Evolutionary conservation across 2,797 vertebrate genomes (phyloP).

Genomic region (Eutrigla gurnardus): DNA sequence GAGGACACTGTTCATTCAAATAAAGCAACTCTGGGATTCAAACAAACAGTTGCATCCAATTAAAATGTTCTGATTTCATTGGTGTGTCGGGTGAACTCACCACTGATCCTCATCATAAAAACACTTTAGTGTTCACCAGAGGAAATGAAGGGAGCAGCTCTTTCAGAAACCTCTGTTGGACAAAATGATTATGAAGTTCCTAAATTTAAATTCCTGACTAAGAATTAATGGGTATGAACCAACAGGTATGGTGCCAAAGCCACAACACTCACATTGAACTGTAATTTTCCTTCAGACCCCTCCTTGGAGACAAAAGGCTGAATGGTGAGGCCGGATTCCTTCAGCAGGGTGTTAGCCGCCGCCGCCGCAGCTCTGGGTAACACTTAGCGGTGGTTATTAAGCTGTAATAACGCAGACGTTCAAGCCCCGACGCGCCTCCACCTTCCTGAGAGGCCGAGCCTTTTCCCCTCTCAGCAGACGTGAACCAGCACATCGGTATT

Average conservation of each 20-base stretch:
- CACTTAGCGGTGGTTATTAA: slow-evolving; percentile 9
- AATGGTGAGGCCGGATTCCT: slow-evolving; percentile 11
- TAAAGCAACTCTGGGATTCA: background rate
- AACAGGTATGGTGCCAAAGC: background rate
- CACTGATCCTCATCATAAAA: background rate
- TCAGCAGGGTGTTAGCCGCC: slow-evolving; percentile 16
- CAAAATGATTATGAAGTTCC: background rate
- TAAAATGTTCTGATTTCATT: background rate
- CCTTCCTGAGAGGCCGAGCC: slow-evolving; percentile 23
- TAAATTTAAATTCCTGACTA: background rate
- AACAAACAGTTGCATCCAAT: background rate
- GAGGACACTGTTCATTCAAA: background rate
- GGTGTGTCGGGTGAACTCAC: background rate
- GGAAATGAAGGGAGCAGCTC: background rate
- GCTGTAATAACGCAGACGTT: slow-evolving; percentile 25
- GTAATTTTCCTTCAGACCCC: slow-evolving; percentile 25
- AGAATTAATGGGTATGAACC: background rate
- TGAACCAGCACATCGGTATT: slow-evolving; percentile 27
- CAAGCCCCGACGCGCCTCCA: slow-evolving; percentile 45
- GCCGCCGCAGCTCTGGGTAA: slow-evolving; percentile 12
- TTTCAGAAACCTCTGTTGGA: background rate
- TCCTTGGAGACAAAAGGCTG: background rate
- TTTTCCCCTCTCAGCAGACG: slow-evolving; percentile 15
- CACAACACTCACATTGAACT: background rate
- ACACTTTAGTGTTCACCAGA: too few relatives aligned